Conservation (phyloP, 2,888 invertebrate species). For the Lacanobia oleracea region DNA sequence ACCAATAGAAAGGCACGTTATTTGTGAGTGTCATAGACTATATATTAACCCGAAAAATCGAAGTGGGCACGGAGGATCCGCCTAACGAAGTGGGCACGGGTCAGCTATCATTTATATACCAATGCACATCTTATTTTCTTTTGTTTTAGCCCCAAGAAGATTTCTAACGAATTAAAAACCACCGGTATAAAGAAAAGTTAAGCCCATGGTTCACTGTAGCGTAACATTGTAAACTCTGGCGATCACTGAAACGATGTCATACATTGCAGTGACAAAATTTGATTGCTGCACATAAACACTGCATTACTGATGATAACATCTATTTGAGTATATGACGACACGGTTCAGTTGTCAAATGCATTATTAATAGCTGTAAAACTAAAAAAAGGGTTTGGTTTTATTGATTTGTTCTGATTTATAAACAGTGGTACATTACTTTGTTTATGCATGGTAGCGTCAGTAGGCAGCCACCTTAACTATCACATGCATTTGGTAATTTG, state of each 20-base stretch:
- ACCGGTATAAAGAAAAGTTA: constrained; percentile 13
- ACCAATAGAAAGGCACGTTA: too few relatives aligned
- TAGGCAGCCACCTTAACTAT: neutral
- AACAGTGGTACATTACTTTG: neutral
- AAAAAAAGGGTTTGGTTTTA: constrained; percentile 35
- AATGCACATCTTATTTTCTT: too few relatives aligned
- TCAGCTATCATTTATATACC: too few relatives aligned
- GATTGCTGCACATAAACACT: constrained; percentile 36
- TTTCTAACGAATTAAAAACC: too few relatives aligned
- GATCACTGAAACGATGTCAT: constrained; percentile 31
- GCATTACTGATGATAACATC: constrained; percentile 49
- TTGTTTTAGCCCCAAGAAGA: too few relatives aligned
- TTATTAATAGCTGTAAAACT: constrained; percentile 45
- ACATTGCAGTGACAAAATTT: constrained; percentile 34
- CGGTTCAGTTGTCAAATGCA: constrained; percentile 28
- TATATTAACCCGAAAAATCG: too few relatives aligned
- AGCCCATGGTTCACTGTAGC: constrained; percentile 30
- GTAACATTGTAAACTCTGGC: constrained; percentile 28
- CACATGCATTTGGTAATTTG: too few relatives aligned
- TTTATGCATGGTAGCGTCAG: neutral
- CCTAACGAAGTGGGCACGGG: too few relatives aligned
- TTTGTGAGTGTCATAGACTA: too few relatives aligned
- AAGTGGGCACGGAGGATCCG: too few relatives aligned
- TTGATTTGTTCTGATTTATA: constrained; percentile 30
- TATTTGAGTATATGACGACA: constrained; percentile 30